These are phyloP conservation scores for Nephrotoma appendiculata DNA, from an alignment of 2,888 invertebrate species.

Conservation along the genomic window DNA sequence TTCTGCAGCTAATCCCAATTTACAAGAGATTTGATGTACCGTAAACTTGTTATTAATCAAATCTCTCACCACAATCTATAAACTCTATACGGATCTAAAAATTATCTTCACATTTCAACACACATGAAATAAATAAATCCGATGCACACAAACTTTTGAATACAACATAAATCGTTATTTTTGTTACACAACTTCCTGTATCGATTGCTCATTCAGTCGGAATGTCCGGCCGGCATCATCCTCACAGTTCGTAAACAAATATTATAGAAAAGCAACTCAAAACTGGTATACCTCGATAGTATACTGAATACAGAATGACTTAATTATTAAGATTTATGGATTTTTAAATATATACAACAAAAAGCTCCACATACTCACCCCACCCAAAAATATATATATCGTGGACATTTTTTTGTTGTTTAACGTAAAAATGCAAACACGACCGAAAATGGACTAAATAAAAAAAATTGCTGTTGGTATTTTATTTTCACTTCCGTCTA, in stretches of 20 bases:
- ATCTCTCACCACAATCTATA: too few relatives aligned
- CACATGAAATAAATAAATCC: not conserved
- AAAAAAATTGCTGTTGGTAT: not conserved
- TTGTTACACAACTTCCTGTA: not conserved
- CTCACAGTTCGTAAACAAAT: not conserved
- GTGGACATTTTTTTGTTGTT: too few relatives aligned
- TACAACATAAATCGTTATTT: not conserved
- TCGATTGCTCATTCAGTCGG: not conserved
- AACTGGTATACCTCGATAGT: not conserved
- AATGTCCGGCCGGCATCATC: not conserved
- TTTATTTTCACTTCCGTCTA: not conserved
- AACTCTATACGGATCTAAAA: not conserved
- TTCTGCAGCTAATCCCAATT: too few relatives aligned
- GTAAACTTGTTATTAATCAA: too few relatives aligned
- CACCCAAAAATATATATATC: too few relatives aligned
- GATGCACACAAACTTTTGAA: not conserved
- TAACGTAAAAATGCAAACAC: not conserved
- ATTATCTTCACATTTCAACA: not conserved
- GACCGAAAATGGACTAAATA: not conserved
- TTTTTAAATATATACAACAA: not conserved
- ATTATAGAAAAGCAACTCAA: not conserved
- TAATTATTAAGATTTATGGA: slow-evolving; percentile 1
- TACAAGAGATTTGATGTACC: too few relatives aligned
- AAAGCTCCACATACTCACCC: not conserved
- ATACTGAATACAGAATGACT: not conserved